Evolutionary conservation across 2,113 vertebrate species (phyloP), one percentile per base, ranked within the genome.

Genomic region (Thoracochromis brauschi): DNA sequence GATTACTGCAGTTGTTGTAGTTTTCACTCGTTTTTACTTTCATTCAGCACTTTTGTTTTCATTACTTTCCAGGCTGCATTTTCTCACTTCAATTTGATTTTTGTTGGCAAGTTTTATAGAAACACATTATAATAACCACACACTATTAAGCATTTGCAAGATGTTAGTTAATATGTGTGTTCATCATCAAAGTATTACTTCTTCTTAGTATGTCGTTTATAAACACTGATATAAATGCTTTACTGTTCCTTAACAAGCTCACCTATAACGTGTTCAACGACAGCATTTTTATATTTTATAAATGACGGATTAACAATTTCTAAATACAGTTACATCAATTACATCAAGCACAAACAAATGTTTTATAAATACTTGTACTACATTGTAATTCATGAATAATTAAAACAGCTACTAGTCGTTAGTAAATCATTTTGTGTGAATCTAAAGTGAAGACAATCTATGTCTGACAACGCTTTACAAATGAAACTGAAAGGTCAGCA

Each of bases 131-230:
- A 38, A 65, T 65, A 65, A 2, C 31, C 60, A 65, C 60, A 65
- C 31, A 65, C 0, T 38, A 65, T 38, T 65, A 38, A 2, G 31
- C 60, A n/a, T 65, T 65, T 65, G 0, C 33, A 38, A 65, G 60
- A 65, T 65, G 33, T 65, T 35, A 65, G 60, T 38, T 65, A 38
- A 65, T 5, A 65, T n/a, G 9, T 7, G 8, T 35, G n/a, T 65
- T 65, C 60, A 38, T 65, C 1, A 0, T 35, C 31, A 65, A 35
- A 65, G 31, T 0, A 35, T 65, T 65, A 35, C 17, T n/a, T 12
- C 31, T 35, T 63, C 60, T 65, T 65, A 65, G 31, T n/a, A 38
- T n/a, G 60, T 65, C 10, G 1, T 65, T 65, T 65, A 35, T 35
- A 35, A 65, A 65, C 60, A 31, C 60, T 65, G 17, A 65, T 35